Conservation (phyloP, 1,140 invertebrate genomes). For the Lordiphosa mommai region DNA sequence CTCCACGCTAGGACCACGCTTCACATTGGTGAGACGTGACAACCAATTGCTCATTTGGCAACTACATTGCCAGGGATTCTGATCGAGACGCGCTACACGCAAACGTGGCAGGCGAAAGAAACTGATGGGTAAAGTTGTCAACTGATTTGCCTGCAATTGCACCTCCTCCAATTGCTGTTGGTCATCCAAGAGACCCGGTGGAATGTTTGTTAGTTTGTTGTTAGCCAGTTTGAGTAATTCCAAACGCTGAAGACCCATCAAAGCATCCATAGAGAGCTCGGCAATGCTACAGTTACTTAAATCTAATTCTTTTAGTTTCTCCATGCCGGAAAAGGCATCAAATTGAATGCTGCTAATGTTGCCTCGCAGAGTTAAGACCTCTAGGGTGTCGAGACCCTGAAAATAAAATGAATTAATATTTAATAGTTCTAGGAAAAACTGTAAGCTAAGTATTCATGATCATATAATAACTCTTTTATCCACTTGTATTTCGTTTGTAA, state of each 20-base stretch:
- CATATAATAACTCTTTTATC: too few relatives aligned
- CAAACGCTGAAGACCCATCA: slow-evolving; percentile 83
- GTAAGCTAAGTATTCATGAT: too few relatives aligned
- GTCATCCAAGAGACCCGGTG: slow-evolving; percentile 84
- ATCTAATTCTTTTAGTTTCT: slow-evolving; percentile 82
- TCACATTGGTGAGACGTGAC: slow-evolving; percentile 80
- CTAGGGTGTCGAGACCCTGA: slow-evolving; percentile 70
- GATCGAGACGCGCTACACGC: slow-evolving; percentile 81
- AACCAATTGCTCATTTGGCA: slow-evolving; percentile 85
- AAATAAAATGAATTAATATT: not conserved
- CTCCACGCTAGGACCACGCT: slow-evolving; percentile 56
- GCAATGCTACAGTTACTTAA: slow-evolving; percentile 83
- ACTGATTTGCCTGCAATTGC: slow-evolving; percentile 83
- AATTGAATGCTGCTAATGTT: slow-evolving; percentile 83
- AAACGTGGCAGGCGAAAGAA: slow-evolving; percentile 82
- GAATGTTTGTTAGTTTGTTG: slow-evolving; percentile 83
- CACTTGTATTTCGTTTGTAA: too few relatives aligned
- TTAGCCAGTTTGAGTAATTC: slow-evolving; percentile 83
- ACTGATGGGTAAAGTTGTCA: slow-evolving; percentile 81
- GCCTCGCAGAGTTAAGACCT: slow-evolving; percentile 79
- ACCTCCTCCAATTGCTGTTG: slow-evolving; percentile 83
- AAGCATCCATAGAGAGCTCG: slow-evolving; percentile 85
- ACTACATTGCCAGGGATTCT: slow-evolving; percentile 86
- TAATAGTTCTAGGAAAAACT: not conserved
- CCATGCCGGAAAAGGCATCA: slow-evolving; percentile 84